Base-by-base conservation (phyloP, 2,888 invertebrate species). In the Eledone cirrhosa region DNA sequence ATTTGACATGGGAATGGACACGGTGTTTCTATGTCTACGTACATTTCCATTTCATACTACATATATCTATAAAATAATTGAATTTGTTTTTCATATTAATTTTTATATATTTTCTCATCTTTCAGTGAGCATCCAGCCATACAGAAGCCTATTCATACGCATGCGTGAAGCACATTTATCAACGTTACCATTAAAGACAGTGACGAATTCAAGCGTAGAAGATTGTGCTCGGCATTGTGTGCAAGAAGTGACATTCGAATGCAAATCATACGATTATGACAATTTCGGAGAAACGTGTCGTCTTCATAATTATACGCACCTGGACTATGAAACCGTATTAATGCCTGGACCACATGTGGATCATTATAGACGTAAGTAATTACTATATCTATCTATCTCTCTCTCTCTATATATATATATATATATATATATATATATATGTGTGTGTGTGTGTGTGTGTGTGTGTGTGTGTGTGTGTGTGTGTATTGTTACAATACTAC, bases 251-350 rank as follows among this genome's bases (percentile, higher is more conserved):
- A 81, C 80, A 22, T 88, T 88, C 80, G 87, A 88, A 74, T 89
- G 89, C 81, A 86, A 86, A 79, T 88, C 89, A 3, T 89, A 89
- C 78, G 88, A 89, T 81, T 84, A 87, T 65, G 88, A 88, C 82
- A 88, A 87, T 82, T 78, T 80, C 41, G 77, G 80, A 14, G 79
- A 81, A 48, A 81, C 82, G 24, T 89, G 89, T 79, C 83, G 83
- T 41, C 81, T 89, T 13, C 87, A 86, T 81, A 87, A 87, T 82
- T 85, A 87, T 77, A 86, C 86, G 8, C 86, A 87, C 78, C 85
- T 84, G 47, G 88, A 88, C 48, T 84, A 85, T 1, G 82, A 84
- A 77, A 84, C 87, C 16, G 84, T 84, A 59, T 83, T 89, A 11
- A 84, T 86, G 72, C 84, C 86, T 67, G 83, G 87, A 19, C 78